Evolutionary conservation across 2,797 vertebrate genomes (phyloP), one percentile per base, ranked within the genome.

Genomic region (Apogon talboti): DNA sequence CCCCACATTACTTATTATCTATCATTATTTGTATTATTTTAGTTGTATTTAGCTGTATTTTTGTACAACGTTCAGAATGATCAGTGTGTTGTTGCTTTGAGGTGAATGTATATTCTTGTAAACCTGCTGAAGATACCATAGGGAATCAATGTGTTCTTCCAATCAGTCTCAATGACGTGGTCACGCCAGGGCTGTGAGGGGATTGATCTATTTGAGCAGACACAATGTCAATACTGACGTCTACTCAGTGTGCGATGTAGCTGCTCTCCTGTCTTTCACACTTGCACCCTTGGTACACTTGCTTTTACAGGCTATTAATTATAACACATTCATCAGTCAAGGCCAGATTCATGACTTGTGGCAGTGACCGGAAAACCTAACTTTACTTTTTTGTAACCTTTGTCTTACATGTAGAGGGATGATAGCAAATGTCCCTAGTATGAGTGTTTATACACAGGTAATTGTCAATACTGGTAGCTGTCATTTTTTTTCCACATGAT

Each of bases 141-240:
- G 60, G 70, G 62, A 82, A 87, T 89, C 82, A 33, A 81, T 79
- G 81, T 12, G 47, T 74, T 81, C 79, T 66, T 84, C 79, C 79
- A 74, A 74, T 85, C 79, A 74, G 75, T 81, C 57, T 81, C 69
- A 21, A 44, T 69, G 87, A 84, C 68, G 59, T 71, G 81, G 82
- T 79, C 70, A 48, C 62, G 62, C 75, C 7, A 15, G 72, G 68
- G 58, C 54, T 30, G 66, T 61, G 66, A 68, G 49, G 33, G 71
- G 76, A 86, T 78, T 71, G 88, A 91, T 91, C 83, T 81, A 83
- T 86, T 61, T 63, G 76, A 86, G 79, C 77, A 79, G 90, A 91
- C 88, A 84, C 60, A 75, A 81, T 59, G 85, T 90, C 87, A 80
- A 90, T 91, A 89, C 70, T 46, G 74, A 85, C 65, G 59, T 88